phyloP scores from a whole-genome alignment of 1,140 invertebrate species.

The Heliconius congener region DNA sequence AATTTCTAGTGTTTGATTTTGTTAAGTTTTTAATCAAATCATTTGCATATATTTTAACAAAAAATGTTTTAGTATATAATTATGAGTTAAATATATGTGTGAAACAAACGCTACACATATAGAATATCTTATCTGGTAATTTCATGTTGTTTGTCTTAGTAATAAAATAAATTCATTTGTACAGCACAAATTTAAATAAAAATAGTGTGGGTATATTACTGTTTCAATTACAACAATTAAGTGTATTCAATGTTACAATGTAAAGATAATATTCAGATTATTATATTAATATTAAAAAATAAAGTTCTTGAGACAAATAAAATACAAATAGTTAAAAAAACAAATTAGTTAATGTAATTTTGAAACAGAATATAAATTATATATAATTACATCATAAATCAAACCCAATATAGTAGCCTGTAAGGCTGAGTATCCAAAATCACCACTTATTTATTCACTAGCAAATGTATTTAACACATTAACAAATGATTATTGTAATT shows the following conservation, averaged over 20 bases:
- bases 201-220: not conserved
- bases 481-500: not conserved
- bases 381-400: constrained; percentile 6
- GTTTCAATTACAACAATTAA: not conserved
- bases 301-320: not conserved
- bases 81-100: no score
- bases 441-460: constrained; percentile 26
- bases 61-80: no score
- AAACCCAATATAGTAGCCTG: constrained; percentile 20
- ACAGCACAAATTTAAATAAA: not conserved
- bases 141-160: no score
- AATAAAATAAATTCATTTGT: not conserved
- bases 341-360: not conserved
- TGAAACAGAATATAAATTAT: not conserved
- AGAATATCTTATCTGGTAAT: no score
- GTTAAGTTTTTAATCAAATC: no score
- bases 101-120: no score
- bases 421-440: constrained; percentile 21
- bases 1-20: no score
- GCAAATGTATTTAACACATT: not conserved
- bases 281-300: no score
- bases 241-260: no score
- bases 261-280: no score
- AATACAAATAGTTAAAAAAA: not conserved
- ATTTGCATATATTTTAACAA: no score